These are phyloP conservation scores for Cerastis rubricosa DNA, from an alignment of 2,888 invertebrate species.

Conservation along the genomic window DNA sequence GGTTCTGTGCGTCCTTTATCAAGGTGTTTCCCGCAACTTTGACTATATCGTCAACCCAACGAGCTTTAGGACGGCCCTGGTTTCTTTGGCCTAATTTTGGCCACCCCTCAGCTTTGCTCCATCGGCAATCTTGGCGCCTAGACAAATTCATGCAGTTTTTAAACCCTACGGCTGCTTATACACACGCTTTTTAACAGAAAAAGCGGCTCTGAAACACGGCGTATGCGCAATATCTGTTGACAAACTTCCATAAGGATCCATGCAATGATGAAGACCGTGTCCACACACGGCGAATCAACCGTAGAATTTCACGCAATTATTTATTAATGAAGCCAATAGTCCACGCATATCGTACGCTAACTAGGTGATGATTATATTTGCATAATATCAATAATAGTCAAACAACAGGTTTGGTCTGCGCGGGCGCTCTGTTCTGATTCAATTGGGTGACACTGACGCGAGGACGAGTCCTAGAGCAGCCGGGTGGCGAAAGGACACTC, in stretches of 20 bases:
- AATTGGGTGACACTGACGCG: constrained; percentile 57
- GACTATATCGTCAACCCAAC: too few relatives aligned
- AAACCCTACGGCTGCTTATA: not conserved
- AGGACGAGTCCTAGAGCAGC: constrained; percentile 51
- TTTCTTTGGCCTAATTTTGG: too few relatives aligned
- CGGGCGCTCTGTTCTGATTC: constrained; percentile 45
- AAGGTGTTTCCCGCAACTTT: too few relatives aligned
- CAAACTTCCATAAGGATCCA: not conserved
- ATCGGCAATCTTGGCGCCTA: too few relatives aligned
- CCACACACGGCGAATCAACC: not conserved
- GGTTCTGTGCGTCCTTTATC: too few relatives aligned
- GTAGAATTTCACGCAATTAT: not conserved
- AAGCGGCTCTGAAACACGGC: not conserved
- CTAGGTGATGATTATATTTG: constrained; percentile 42
- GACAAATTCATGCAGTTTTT: not conserved
- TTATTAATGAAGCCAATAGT: not conserved
- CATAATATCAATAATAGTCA: constrained; percentile 52
- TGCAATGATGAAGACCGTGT: not conserved
- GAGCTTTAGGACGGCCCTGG: too few relatives aligned
- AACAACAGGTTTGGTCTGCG: constrained; percentile 57
- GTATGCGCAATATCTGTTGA: not conserved
- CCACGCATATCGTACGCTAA: constrained; percentile 4
- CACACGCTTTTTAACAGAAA: not conserved
- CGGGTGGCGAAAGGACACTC: constrained; percentile 14
- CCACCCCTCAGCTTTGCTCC: too few relatives aligned